Percentiles rank a stretch among this genome's conserved stretches.
Evolutionary conservation across 2,113 vertebrate genomes (phyloP).

Genomic region (Cichladusa arquata): DNA sequence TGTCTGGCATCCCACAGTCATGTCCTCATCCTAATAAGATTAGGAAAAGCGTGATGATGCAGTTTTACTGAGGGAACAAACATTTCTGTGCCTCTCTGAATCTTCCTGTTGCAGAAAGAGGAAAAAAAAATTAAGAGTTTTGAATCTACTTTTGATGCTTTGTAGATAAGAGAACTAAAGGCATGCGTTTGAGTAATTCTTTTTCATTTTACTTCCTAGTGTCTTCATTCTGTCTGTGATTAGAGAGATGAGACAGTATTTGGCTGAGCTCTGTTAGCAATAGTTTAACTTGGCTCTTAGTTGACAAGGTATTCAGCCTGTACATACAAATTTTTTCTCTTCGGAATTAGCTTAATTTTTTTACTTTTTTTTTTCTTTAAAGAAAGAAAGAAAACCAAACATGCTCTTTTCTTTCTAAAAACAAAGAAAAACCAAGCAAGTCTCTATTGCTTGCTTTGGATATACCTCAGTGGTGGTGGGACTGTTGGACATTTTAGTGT

Average conservation of each 20-base stretch:
- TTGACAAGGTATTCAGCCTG: background rate
- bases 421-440: background rate
- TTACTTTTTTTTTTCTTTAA: background rate
- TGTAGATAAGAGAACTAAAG: background rate
- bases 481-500: background rate
- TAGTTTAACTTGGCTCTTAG: background rate
- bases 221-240: background rate
- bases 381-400: background rate
- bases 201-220: background rate
- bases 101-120: background rate
- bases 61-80: background rate
- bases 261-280: background rate
- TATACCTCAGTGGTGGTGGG: background rate
- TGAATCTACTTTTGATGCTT: background rate
- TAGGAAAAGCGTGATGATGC: background rate
- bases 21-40: background rate
- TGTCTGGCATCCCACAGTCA: background rate
- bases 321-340: background rate
- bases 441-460: background rate
- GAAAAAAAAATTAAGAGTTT: background rate
- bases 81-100: background rate
- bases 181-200: background rate
- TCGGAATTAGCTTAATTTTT: background rate
- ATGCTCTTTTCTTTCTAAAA: background rate
- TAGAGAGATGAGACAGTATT: background rate